These are phyloP conservation scores for roundworm (Caenorhabditis elegans) DNA, from an alignment of 1,140 invertebrate species.

Conservation along the genomic window WBcel235 BX284603.4:4081501-4082000, in stretches of 20 bases:
- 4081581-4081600: conserved; percentile 87
- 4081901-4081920: conserved; percentile 85
- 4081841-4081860: conserved; percentile 86
- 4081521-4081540: conserved; percentile 78
- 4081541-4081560: conserved; percentile 92
- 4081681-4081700: conserved; percentile 85
- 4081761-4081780: conserved; percentile 75
- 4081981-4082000: too few species aligned
- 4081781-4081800: conserved; percentile 87
- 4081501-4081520: conserved; percentile 61
- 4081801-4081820: conserved; percentile 89
- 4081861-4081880: conserved; percentile 97
- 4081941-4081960: not conserved
- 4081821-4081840: conserved; percentile 74
- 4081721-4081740: conserved; percentile 69
- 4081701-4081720: not conserved
- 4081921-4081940: not conserved
- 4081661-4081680: conserved; percentile 90
- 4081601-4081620: conserved; percentile 80
- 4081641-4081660: conserved; percentile 92
- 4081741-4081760: conserved; percentile 82
- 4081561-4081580: conserved; percentile 89
- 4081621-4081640: conserved; percentile 89
- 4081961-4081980: not conserved
- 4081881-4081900: conserved; percentile 86